Percentiles rank a stretch among this genome's conserved stretches.
phyloP scores from a whole-genome alignment of 2,888 invertebrate species.

The Philopedon plagiatum region DNA sequence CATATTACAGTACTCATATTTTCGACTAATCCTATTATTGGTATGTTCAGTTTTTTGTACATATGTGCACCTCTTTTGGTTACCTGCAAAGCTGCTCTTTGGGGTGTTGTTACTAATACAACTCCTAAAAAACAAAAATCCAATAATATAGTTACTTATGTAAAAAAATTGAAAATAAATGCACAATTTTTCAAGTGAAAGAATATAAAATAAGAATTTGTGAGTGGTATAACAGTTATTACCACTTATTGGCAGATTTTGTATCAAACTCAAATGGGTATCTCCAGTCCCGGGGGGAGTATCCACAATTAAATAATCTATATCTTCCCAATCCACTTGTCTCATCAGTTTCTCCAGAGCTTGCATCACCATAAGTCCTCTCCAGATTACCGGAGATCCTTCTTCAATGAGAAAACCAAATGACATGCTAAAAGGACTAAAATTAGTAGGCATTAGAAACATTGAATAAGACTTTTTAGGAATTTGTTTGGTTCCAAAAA shows the following conservation, averaged over 20 bases:
- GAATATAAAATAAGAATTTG: too few species aligned
- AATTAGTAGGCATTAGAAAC: neutral
- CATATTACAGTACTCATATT: slow-evolving; percentile 91
- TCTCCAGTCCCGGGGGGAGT: slow-evolving; percentile 98
- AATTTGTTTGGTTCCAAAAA: neutral
- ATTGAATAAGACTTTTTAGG: slow-evolving; percentile 2
- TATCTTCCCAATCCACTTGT: slow-evolving; percentile 89
- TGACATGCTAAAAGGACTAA: slow-evolving; percentile 80
- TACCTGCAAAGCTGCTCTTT: slow-evolving; percentile 88
- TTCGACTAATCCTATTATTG: slow-evolving; percentile 89
- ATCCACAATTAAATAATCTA: slow-evolving; percentile 92
- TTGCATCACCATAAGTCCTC: slow-evolving; percentile 97
- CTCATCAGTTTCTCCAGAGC: slow-evolving; percentile 88
- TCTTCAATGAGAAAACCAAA: slow-evolving; percentile 94
- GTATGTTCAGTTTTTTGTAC: slow-evolving; percentile 87
- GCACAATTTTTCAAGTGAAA: too few species aligned
- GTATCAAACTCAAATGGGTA: slow-evolving; percentile 91
- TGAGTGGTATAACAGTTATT: too few species aligned
- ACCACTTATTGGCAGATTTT: slow-evolving; percentile 90
- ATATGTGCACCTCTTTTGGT: slow-evolving; percentile 89
- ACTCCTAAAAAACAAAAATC: slow-evolving; percentile 76
- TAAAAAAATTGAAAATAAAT: too few species aligned
- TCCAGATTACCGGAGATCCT: slow-evolving; percentile 91
- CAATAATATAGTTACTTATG: too few species aligned
- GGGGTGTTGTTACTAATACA: slow-evolving; percentile 94